Evolutionary conservation across 2,113 vertebrate species (phyloP).

Genomic region (Gymnorhina tibicen): DNA sequence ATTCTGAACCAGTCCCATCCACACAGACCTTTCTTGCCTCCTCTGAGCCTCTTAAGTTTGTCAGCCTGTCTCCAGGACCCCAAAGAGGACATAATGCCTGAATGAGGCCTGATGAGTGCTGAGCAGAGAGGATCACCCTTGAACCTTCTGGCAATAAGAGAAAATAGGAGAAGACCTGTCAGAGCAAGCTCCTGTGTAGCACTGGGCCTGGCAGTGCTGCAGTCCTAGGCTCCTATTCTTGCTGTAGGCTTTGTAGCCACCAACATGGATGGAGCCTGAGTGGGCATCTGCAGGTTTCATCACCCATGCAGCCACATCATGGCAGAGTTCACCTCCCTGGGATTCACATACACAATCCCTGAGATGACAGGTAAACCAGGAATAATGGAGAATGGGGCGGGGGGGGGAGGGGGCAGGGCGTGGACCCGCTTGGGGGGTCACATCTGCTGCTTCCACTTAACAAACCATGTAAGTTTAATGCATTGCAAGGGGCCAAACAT

Average conservation of each 20-base stretch:
- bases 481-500: not conserved
- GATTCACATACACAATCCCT: not conserved
- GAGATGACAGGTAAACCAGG: not conserved
- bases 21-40: not conserved
- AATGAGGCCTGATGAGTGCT: not conserved
- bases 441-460: not conserved
- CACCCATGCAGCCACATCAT: not conserved
- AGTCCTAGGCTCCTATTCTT: not conserved
- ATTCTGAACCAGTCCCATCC: not conserved
- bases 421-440: not conserved
- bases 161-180: not conserved
- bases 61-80: not conserved
- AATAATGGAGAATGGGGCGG: not conserved
- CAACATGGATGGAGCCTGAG: no score
- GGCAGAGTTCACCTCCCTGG: not conserved
- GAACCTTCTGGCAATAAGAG: not conserved
- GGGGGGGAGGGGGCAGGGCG: fast-evolving
- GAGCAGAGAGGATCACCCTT: not conserved
- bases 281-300: not conserved
- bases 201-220: not conserved
- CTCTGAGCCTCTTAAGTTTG: not conserved
- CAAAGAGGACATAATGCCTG: not conserved
- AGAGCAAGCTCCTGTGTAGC: not conserved
- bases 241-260: not conserved
- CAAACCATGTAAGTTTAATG: not conserved